Evolutionary conservation across 1,140 invertebrate genomes (phyloP).

Genomic region (Camponotus floridanus): DNA sequence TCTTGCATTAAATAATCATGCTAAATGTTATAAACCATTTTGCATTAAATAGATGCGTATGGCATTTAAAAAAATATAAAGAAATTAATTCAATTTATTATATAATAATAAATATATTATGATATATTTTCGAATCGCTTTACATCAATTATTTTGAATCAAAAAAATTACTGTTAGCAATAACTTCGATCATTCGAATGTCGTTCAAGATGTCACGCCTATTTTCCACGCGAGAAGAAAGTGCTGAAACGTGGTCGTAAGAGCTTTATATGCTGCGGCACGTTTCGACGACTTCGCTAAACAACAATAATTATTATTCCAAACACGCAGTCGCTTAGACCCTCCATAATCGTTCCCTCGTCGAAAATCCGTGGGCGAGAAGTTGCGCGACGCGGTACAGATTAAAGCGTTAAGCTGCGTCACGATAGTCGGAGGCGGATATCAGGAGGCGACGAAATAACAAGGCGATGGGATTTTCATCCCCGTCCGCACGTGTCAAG

Average conservation of each 20-base stretch:
- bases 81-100: background rate
- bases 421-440: slow-evolving; percentile 54
- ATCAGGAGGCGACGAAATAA: slow-evolving; percentile 69
- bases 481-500: slow-evolving; percentile 61
- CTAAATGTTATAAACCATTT: background rate
- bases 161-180: background rate
- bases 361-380: slow-evolving; percentile 74
- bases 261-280: slow-evolving; percentile 50
- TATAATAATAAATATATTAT: no score
- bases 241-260: background rate
- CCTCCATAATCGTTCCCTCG: slow-evolving; percentile 66
- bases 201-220: background rate
- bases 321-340: slow-evolving; percentile 69
- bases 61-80: background rate
- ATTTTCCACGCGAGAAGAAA: background rate
- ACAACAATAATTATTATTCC: slow-evolving; percentile 79
- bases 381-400: slow-evolving; percentile 72
- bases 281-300: slow-evolving; percentile 72
- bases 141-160: background rate
- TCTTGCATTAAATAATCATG: background rate
- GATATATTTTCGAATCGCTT: no score
- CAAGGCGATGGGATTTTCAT: slow-evolving; percentile 69
- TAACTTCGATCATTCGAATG: background rate
- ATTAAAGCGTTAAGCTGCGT: slow-evolving; percentile 77
- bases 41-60: background rate